Base-by-base conservation (phyloP, 2,888 invertebrate species). In the Deilephila elpenor region DNA sequence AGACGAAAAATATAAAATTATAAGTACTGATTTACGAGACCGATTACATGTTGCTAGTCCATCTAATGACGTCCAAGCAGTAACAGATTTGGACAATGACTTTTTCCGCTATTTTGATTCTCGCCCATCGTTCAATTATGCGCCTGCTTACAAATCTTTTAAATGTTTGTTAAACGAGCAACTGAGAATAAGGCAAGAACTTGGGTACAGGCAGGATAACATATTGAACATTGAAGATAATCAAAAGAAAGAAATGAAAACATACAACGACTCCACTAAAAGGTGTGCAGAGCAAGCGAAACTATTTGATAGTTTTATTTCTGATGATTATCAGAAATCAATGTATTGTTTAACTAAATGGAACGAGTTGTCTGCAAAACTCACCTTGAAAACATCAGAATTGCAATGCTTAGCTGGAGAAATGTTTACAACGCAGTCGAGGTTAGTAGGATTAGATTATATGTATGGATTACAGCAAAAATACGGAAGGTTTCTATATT, bases 401-500 rank as follows among this genome's bases (percentile, higher is more conserved):
- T 88, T 95, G 75, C 90, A 95, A 81, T 83, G 88, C 77, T 83
- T 95, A 32, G 94, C 95, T 0, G 81, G 80, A 73, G 82, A 90
- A 78, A 86, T 86, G 72, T 93, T 93, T 75, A 86, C 85, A 25
- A 86, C 88, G 37, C 89, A 83, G 61, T 92, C 94, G n/a, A 88
- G 86, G 76, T 90, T 97, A 32, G 95, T 96, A 75, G 94, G 95
- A 34, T 91, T 96, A 73, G 96, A 96, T 80, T 96, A 96, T 81
- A 94, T 93, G 77, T 97, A 96, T 94, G 86, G 95, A 71, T 89
- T 95, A 67, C 95, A 95, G 74, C 96, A 96, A 84, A 95, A 96
- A 87, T 96, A 96, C 85, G 96, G 96, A 72, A 94, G 95, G 80
- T 96, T 97, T 89, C 89, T 97, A n/a, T 96, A 95, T 85, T 95